phyloP scores from a whole-genome alignment of 2,797 vertebrate species.

The Dipus sagitta region DNA sequence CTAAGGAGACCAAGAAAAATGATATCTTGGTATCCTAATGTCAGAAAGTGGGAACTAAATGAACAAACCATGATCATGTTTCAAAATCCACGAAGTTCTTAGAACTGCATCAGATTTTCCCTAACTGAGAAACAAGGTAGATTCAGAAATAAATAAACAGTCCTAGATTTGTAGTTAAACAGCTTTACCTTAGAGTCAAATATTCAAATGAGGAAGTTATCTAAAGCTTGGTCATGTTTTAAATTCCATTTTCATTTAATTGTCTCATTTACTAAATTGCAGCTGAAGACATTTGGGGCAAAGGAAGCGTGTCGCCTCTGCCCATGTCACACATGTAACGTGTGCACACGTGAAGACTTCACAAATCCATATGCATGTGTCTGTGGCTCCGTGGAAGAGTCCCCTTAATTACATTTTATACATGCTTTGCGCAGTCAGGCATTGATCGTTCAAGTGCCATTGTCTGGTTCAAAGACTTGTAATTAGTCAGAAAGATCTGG shows the following conservation, averaged over 20 bases:
- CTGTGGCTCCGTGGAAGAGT: slow-evolving; percentile 14
- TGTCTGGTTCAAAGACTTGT: slow-evolving; percentile 80
- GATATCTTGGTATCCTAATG: background rate
- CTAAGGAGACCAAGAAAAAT: background rate
- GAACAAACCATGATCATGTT: background rate
- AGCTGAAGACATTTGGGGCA: slow-evolving; percentile 13
- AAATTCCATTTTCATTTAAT: slow-evolving; percentile 34
- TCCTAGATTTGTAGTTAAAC: background rate
- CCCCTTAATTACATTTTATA: slow-evolving; percentile 77
- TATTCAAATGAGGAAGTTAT: background rate
- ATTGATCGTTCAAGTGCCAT: slow-evolving; percentile 79
- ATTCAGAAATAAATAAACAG: background rate
- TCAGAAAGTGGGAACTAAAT: slow-evolving; percentile 44
- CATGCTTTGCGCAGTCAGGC: slow-evolving; percentile 76
- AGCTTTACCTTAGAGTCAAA: background rate
- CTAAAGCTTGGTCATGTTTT: slow-evolving; percentile 22
- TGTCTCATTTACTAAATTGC: slow-evolving; percentile 49
- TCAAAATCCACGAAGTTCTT: slow-evolving; percentile 34
- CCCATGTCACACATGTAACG: background rate
- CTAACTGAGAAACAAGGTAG: background rate
- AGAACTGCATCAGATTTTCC: slow-evolving; percentile 7
- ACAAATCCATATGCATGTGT: slow-evolving; percentile 43
- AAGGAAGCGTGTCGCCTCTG: background rate
- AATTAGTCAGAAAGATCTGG: slow-evolving; percentile 76
- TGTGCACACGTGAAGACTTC: slow-evolving; percentile 6